phyloP scores from a whole-genome alignment of 2,113 vertebrate species.

The Chascanopsetta lugubris region DNA sequence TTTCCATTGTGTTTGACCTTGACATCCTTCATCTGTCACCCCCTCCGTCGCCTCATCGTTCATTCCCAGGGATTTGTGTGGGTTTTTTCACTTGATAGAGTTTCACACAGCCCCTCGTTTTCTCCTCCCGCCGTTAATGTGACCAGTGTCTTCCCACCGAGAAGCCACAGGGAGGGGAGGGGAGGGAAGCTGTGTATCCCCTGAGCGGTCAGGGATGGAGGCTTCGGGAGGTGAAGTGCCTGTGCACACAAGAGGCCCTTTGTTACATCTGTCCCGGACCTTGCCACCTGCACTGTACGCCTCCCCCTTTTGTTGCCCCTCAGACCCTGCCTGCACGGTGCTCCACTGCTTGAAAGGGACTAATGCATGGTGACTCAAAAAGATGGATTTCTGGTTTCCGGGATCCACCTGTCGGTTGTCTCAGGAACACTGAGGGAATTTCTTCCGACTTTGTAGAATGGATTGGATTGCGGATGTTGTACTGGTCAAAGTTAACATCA shows the following conservation, averaged over 20 bases:
- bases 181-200: slow-evolving; percentile 57
- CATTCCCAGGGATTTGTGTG: slow-evolving; percentile 44
- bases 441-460: not conserved
- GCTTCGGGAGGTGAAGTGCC: slow-evolving; percentile 51
- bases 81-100: slow-evolving; percentile 57
- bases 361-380: not conserved
- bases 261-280: slow-evolving; percentile 62
- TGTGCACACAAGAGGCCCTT: slow-evolving; percentile 65
- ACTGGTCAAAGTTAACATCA: not conserved
- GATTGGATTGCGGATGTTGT: not conserved
- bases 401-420: too few relatives aligned
- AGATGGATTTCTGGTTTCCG: too few relatives aligned
- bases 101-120: slow-evolving; percentile 57
- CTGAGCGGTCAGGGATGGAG: slow-evolving; percentile 55
- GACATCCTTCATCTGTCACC: not conserved
- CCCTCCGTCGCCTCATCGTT: slow-evolving; percentile 8
- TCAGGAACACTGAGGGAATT: not conserved
- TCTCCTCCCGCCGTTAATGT: slow-evolving; percentile 44
- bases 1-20: slow-evolving; percentile 8
- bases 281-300: slow-evolving; percentile 61
- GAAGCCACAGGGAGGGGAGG: slow-evolving; percentile 13
- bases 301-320: slow-evolving; percentile 69
- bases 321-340: slow-evolving; percentile 34
- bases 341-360: not conserved
- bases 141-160: slow-evolving; percentile 35